Base-by-base conservation (phyloP, 2,113 vertebrate genomes). In the Ictalurus punctatus region DNA sequence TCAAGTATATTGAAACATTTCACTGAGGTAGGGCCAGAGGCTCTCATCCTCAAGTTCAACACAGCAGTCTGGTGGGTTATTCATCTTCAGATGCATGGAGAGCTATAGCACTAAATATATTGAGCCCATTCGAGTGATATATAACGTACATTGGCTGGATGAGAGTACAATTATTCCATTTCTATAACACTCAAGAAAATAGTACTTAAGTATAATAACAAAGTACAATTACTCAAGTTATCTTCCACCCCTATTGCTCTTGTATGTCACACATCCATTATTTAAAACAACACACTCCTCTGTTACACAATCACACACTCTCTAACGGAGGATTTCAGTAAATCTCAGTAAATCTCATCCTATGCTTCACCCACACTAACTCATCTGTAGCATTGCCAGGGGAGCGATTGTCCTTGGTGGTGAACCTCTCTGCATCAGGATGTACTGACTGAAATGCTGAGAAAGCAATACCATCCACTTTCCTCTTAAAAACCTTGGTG, bases 381-480 rank as follows among this genome's bases (percentile, higher is more conserved):
- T 76, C 58, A 79, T 80, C 44, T 81, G 19, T 79, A 52, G 44
- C 27, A 44, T 14, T 67, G 86, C 76, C 86, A 67, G 59, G 61
- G 76, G 76, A 87, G 76, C 19, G 19, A 80, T 81, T 81, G 58
- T 48, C 76, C 74, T 67, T 74, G n/a, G 40, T 56, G 37, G 10
- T 81, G 76, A 65, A 81, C 79, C 25, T 67, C 44, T 63, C 48
- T 54, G 58, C 25, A 19, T 87, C 76, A 65, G n/a, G 59, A 67
- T 52, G 59, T 67, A 30, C 48, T 1, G 44, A 23, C 74, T 67
- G 59, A 65, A 87, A 12, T 54, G 74, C 76, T 81, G 76, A 87
- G 59, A 7, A 87, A 81, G 86, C 86, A 80, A 34, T 54, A 52
- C 17, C 30, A 6, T 37, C n/a, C 74, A 79, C 56, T 80, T 81